phyloP scores from a whole-genome alignment of 1,140 invertebrate genomes.

The Cyphomyrmex costatus region DNA sequence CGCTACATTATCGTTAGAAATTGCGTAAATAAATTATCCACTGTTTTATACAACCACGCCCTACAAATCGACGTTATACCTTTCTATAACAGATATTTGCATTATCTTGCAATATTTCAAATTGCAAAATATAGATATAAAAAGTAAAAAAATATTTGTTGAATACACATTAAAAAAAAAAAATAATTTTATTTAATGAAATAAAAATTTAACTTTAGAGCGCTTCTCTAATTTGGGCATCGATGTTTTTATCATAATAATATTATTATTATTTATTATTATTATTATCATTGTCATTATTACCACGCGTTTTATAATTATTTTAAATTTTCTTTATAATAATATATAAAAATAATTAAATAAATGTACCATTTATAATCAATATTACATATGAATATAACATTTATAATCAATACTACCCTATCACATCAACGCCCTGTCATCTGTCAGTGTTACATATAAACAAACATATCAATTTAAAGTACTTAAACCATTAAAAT shows the following conservation, averaged over 20 bases:
- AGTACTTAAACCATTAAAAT: background rate
- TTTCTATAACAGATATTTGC: background rate
- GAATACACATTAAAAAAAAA: background rate
- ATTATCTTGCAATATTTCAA: background rate
- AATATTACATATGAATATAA: background rate
- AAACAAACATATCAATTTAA: conserved; percentile 11
- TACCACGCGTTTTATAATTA: background rate
- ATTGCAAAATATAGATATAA: background rate
- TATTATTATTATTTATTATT: no score
- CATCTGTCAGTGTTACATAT: background rate
- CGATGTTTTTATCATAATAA: background rate
- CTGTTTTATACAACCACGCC: conserved; percentile 4
- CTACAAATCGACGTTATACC: background rate
- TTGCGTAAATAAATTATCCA: conserved; percentile 35
- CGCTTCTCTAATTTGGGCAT: background rate
- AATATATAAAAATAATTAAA: background rate
- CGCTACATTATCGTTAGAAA: conserved; percentile 38
- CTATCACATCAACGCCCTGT: background rate
- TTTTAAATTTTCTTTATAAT: background rate
- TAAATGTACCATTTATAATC: background rate
- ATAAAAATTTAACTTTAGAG: background rate
- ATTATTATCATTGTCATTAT: no score
- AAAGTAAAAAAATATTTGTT: background rate
- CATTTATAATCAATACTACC: background rate
- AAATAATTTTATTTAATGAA: background rate